These are phyloP conservation scores for Xiphorhynchus erythropygius DNA, from an alignment of 2,797 vertebrate species.

Conservation along the genomic window DNA sequence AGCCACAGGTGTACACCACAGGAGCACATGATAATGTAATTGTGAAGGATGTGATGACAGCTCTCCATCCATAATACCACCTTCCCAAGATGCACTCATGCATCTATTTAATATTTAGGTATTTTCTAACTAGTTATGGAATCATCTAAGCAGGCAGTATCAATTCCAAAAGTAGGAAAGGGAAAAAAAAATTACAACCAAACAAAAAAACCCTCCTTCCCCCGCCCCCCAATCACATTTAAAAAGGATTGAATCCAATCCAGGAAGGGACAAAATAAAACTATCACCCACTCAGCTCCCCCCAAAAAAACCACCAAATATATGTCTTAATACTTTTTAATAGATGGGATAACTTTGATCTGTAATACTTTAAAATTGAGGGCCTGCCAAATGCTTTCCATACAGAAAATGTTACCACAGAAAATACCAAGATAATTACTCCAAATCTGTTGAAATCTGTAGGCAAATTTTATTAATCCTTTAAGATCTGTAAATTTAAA, in stretches of 20 bases:
- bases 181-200: too few relatives aligned
- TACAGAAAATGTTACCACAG: not conserved
- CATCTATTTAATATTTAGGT: constrained; percentile 57
- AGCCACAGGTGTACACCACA: constrained; percentile 75
- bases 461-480: not conserved
- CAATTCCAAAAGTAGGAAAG: not conserved
- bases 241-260: not conserved
- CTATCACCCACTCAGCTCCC: fast-evolving
- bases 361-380: not conserved
- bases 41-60: constrained; percentile 72
- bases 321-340: not conserved
- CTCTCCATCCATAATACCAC: constrained; percentile 51
- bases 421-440: not conserved
- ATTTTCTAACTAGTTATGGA: constrained; percentile 56
- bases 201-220: fast-evolving
- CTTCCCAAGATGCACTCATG: constrained; percentile 59
- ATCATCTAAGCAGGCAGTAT: not conserved
- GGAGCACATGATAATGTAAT: constrained; percentile 60
- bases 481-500: not conserved
- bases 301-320: fast-evolving
- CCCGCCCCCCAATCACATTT: fast-evolving
- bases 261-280: not conserved
- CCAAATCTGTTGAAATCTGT: not conserved
- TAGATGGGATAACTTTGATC: not conserved
- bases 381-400: not conserved